Conservation (phyloP, 2,113 vertebrate species). For the Catharus fuscescens region DNA sequence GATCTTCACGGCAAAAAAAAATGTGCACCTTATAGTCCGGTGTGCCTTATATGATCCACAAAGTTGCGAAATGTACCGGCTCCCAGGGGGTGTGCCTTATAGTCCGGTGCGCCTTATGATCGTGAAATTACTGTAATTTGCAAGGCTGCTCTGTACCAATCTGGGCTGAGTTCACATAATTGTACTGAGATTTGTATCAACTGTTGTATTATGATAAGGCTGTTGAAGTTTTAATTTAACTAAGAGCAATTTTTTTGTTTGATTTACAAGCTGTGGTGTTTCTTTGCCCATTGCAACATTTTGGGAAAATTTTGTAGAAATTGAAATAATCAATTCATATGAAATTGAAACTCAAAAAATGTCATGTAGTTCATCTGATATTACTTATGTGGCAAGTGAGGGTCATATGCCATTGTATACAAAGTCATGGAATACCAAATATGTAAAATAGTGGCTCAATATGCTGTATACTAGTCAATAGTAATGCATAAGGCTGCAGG, state of each 20-base stretch:
- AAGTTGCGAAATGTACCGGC: no score
- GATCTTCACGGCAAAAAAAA: no score
- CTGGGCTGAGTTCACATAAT: neutral
- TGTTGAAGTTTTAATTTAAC: neutral
- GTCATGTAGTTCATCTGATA: rapidly evolving
- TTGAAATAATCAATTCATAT: neutral
- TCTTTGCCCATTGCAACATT: neutral
- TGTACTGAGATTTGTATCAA: neutral
- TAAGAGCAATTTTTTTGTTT: neutral
- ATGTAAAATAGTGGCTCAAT: neutral
- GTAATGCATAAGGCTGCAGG: neutral
- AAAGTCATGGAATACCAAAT: neutral
- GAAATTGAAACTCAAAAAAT: neutral
- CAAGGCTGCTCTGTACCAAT: neutral
- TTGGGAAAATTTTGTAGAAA: neutral
- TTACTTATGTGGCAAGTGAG: neutral
- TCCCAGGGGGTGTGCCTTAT: no score
- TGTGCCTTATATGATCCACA: no score
- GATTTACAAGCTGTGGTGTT: neutral
- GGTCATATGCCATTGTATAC: neutral
- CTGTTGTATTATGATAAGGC: neutral
- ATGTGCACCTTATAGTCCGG: no score
- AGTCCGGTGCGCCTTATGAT: no score
- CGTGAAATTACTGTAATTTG: neutral
- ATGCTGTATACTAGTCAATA: neutral